phyloP scores from a whole-genome alignment of 2,113 vertebrate genomes.

The Hipposideros armiger region DNA sequence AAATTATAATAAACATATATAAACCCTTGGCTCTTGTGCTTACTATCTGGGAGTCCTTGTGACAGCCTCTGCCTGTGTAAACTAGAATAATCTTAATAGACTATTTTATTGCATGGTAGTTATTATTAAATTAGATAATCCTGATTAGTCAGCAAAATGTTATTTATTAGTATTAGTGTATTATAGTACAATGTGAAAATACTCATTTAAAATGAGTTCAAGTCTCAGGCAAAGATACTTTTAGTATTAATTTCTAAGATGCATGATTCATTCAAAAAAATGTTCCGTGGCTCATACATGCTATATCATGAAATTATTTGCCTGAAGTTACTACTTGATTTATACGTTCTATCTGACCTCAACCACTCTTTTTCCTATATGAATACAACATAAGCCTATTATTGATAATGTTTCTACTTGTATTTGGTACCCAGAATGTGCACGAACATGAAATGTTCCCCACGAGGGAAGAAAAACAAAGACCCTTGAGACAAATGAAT shows the following conservation, averaged over 20 bases:
- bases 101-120: background rate
- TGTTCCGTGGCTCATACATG: background rate
- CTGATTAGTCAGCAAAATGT: background rate
- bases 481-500: slow-evolving; percentile 63
- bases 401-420: slow-evolving; percentile 46
- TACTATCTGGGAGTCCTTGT: background rate
- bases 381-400: slow-evolving; percentile 10
- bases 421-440: background rate
- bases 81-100: background rate
- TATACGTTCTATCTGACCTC: background rate
- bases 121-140: slow-evolving; percentile 31
- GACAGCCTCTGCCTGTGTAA: background rate
- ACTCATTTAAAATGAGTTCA: background rate
- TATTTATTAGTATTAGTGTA: background rate
- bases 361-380: background rate
- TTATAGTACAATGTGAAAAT: background rate
- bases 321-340: background rate
- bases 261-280: background rate
- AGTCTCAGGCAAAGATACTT: background rate
- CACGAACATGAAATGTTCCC: slow-evolving; percentile 47
- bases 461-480: slow-evolving; percentile 29
- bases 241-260: slow-evolving; percentile 1
- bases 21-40: background rate
- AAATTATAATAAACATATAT: background rate
- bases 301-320: slow-evolving; percentile 29